phyloP scores from a whole-genome alignment of 2,888 invertebrate genomes.

The Anoplius nigerrimus region DNA sequence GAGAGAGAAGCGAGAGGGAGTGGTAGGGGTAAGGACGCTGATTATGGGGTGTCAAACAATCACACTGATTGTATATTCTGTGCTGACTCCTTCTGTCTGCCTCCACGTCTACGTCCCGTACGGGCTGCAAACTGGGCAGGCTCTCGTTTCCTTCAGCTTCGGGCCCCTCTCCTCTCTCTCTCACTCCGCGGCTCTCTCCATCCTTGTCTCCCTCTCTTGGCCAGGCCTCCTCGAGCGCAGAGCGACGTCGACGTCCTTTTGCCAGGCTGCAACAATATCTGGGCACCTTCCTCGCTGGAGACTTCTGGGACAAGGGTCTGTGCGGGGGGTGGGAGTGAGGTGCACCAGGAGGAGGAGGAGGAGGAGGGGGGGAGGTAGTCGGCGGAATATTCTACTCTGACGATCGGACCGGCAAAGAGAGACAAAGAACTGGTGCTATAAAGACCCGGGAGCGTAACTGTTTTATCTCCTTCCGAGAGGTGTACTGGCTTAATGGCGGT shows the following conservation, averaged over 20 bases:
- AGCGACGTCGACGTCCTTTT: background rate
- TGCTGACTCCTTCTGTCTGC: conserved; percentile 60
- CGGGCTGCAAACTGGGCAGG: conserved; percentile 32
- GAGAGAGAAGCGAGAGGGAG: conserved; percentile 30
- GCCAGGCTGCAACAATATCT: background rate
- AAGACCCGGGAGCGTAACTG: too few species aligned
- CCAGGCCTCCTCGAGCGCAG: background rate
- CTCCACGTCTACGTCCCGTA: conserved; percentile 51
- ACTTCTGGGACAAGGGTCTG: conserved; percentile 12
- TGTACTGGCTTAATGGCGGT: too few species aligned
- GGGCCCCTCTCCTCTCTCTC: conserved; percentile 17
- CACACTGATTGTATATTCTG: conserved; percentile 74
- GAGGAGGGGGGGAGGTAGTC: background rate
- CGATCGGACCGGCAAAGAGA: too few species aligned
- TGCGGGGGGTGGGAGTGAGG: conserved; percentile 15
- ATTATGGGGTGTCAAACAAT: conserved; percentile 76
- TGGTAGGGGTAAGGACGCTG: conserved; percentile 70
- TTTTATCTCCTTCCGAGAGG: too few species aligned
- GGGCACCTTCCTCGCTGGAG: conserved; percentile 10
- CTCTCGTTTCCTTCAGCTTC: conserved; percentile 44
- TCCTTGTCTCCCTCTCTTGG: conserved; percentile 6
- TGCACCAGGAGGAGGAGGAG: conserved; percentile 2
- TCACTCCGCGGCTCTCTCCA: conserved; percentile 11
- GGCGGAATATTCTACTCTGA: too few species aligned
- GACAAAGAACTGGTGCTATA: too few species aligned